These are phyloP conservation scores for Platysternon megacephalum DNA, from an alignment of 2,113 vertebrate genomes.

Conservation along the genomic window DNA sequence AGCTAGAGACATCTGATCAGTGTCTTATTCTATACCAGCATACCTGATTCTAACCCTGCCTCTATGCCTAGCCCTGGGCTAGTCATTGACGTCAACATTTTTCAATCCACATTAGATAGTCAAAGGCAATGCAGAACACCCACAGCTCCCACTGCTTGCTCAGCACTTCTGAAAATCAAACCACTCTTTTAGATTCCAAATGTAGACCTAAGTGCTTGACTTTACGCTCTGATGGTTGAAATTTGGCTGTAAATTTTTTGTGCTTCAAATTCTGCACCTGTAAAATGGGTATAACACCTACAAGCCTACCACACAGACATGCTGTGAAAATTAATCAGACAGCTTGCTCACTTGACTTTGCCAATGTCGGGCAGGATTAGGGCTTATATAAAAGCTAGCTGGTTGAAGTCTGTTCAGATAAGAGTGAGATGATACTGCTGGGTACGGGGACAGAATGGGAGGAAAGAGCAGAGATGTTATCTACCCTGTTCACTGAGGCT, in stretches of 20 bases:
- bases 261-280: background rate
- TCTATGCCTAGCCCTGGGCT: background rate
- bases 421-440: background rate
- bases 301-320: background rate
- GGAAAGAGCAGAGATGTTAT: conserved; percentile 25
- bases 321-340: background rate
- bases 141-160: accelerated
- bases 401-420: background rate
- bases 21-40: background rate
- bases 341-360: background rate
- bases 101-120: accelerated
- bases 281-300: background rate
- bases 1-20: background rate
- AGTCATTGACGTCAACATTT: accelerated
- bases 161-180: background rate
- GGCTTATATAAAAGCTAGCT: background rate
- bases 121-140: accelerated
- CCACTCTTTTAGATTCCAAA: background rate
- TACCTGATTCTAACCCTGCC: background rate
- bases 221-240: accelerated
- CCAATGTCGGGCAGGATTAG: background rate
- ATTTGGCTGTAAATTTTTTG: background rate
- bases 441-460: background rate
- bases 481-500: conserved; percentile 50
- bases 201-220: background rate